Conservation (phyloP, 1,140 invertebrate genomes). For the Drosophila lacertosa region DNA sequence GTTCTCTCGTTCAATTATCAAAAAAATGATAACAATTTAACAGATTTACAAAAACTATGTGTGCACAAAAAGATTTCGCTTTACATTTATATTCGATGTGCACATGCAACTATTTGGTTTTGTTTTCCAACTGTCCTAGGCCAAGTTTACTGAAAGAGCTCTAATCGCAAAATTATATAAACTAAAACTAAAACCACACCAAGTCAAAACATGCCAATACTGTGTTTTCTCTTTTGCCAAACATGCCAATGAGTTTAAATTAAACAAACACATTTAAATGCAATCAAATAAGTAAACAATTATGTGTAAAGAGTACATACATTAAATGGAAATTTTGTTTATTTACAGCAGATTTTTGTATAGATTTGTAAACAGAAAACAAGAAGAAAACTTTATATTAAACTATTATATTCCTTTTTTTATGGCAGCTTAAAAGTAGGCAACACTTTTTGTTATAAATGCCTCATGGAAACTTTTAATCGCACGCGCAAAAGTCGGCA, state of each 20-base stretch:
- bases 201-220: slow-evolving; percentile 63
- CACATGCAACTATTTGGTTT: slow-evolving; percentile 40
- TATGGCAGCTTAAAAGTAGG: slow-evolving; percentile 20
- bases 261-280: slow-evolving; percentile 4
- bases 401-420: not conserved
- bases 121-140: slow-evolving; percentile 22
- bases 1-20: slow-evolving; percentile 21
- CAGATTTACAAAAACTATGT: slow-evolving; percentile 22
- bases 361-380: not conserved
- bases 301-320: not conserved
- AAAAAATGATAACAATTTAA: not conserved
- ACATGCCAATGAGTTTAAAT: slow-evolving; percentile 48
- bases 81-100: slow-evolving; percentile 11
- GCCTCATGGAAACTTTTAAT: slow-evolving; percentile 8
- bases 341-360: not conserved
- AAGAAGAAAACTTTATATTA: not conserved
- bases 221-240: slow-evolving; percentile 8
- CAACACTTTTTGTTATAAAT: not conserved
- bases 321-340: not conserved
- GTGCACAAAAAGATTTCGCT: slow-evolving; percentile 1
- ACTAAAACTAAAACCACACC: slow-evolving; percentile 7
- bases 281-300: slow-evolving; percentile 9
- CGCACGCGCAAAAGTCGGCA: slow-evolving; percentile 1
- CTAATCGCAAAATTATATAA: slow-evolving; percentile 1
- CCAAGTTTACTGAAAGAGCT: not conserved